phyloP scores from a whole-genome alignment of 1,140 invertebrate genomes.

The Heliconius nattereri region DNA sequence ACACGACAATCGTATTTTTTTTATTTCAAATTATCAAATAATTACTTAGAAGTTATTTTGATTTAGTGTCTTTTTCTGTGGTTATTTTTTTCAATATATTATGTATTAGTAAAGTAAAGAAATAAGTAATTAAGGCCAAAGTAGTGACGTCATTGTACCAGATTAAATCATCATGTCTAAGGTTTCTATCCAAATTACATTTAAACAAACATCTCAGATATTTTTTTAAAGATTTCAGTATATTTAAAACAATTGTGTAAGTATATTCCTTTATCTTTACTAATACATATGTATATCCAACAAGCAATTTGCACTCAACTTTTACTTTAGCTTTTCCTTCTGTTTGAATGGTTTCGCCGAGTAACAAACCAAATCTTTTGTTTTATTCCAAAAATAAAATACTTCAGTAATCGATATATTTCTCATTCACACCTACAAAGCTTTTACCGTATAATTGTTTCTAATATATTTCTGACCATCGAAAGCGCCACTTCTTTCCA shows the following conservation, averaged over 20 bases:
- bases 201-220: too few species aligned
- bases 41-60: neutral
- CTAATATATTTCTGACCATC: slow-evolving; percentile 9
- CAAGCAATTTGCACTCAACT: neutral
- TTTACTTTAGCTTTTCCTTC: neutral
- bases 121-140: too few species aligned
- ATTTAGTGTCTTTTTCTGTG: neutral
- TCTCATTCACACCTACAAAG: slow-evolving; percentile 7
- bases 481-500: slow-evolving; percentile 8
- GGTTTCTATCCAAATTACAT: too few species aligned
- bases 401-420: neutral
- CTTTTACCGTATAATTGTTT: neutral
- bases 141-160: too few species aligned
- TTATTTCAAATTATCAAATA: neutral
- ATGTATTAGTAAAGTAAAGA: neutral
- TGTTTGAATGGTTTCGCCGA: neutral
- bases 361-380: neutral
- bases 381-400: neutral
- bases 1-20: neutral
- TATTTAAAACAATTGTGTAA: too few species aligned
- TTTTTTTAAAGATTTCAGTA: too few species aligned
- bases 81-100: neutral
- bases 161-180: too few species aligned
- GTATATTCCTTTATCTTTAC: neutral
- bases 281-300: neutral